A percentile compares a stretch with the other conserved stretches of the same genome.
Evolutionary conservation across 2,888 invertebrate genomes (phyloP).

Genomic region (Philereme vetulata): DNA sequence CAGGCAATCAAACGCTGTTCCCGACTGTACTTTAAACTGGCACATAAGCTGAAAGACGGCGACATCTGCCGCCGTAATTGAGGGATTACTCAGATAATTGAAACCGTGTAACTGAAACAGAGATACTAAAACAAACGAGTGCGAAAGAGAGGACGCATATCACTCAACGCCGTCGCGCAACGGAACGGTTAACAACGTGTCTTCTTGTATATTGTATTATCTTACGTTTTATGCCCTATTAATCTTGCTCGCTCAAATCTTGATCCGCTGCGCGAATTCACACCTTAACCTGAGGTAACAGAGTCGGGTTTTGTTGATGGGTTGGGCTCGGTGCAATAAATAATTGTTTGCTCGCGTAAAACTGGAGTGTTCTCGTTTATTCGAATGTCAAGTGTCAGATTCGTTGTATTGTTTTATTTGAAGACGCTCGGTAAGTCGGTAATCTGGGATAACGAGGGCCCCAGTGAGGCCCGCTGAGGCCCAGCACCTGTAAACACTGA

Average conservation of each 20-base stretch:
- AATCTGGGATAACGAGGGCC: conserved; percentile 68
- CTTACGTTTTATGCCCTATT: conserved; percentile 84
- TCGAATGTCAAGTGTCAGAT: conserved; percentile 58
- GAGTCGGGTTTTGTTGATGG: conserved; percentile 51
- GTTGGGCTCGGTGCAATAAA: conserved; percentile 76
- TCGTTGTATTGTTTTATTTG: conserved; percentile 62
- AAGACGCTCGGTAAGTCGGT: conserved; percentile 57
- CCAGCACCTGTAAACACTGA: conserved; percentile 48
- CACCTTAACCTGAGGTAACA: conserved; percentile 47
- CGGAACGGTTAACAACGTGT: conserved; percentile 86
- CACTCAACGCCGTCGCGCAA: conserved; percentile 67
- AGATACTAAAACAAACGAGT: conserved; percentile 45
- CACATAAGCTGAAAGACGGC: conserved; percentile 82
- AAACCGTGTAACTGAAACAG: conserved; percentile 76
- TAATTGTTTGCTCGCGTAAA: conserved; percentile 81
- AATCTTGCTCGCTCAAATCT: conserved; percentile 75
- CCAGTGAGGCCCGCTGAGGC: conserved; percentile 34
- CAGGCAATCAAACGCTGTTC: conserved; percentile 73
- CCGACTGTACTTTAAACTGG: conserved; percentile 80
- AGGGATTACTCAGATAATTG: conserved; percentile 88
- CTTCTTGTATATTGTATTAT: conserved; percentile 86
- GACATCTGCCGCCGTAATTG: conserved; percentile 86
- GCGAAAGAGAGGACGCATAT: conserved; percentile 60
- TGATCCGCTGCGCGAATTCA: conserved; percentile 47
- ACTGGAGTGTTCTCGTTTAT: conserved; percentile 71